These are phyloP conservation scores for Anabacerthia variegaticeps DNA, from an alignment of 2,797 vertebrate species.

Conservation along the genomic window DNA sequence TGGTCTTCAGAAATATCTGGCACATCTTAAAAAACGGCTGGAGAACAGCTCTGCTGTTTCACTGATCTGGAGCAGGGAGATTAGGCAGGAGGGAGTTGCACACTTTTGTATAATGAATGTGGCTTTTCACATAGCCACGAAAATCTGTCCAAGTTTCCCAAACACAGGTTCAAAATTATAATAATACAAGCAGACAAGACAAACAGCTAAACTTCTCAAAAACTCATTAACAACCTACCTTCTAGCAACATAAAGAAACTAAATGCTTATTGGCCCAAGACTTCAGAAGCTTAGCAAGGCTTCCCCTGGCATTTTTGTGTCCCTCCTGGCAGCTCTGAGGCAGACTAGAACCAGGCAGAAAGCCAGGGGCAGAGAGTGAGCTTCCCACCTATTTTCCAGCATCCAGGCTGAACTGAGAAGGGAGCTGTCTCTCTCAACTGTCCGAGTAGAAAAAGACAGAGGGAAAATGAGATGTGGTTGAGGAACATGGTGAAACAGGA, in stretches of 20 bases:
- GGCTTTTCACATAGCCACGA: background rate
- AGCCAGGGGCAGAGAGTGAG: background rate
- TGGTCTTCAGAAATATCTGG: constrained; percentile 12
- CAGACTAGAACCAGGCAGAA: background rate
- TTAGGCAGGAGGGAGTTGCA: background rate
- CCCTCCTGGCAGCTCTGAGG: background rate
- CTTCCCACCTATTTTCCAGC: background rate
- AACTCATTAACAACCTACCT: background rate
- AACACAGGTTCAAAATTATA: background rate
- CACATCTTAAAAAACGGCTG: background rate
- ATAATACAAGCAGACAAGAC: background rate
- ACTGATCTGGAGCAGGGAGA: constrained; percentile 1
- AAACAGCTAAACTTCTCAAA: background rate
- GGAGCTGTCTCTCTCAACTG: background rate
- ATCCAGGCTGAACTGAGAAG: background rate
- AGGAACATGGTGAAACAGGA: background rate
- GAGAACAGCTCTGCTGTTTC: background rate
- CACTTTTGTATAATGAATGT: background rate
- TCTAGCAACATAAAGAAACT: background rate
- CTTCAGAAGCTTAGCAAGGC: background rate
- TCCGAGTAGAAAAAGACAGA: rapidly evolving
- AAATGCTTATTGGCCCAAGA: background rate
- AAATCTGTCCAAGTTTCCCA: background rate
- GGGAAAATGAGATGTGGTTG: background rate
- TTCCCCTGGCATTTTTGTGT: background rate